Percentiles rank a stretch among this genome's conserved stretches.
phyloP scores from a whole-genome alignment of 2,888 invertebrate genomes.

The Mimachlamys varia region DNA sequence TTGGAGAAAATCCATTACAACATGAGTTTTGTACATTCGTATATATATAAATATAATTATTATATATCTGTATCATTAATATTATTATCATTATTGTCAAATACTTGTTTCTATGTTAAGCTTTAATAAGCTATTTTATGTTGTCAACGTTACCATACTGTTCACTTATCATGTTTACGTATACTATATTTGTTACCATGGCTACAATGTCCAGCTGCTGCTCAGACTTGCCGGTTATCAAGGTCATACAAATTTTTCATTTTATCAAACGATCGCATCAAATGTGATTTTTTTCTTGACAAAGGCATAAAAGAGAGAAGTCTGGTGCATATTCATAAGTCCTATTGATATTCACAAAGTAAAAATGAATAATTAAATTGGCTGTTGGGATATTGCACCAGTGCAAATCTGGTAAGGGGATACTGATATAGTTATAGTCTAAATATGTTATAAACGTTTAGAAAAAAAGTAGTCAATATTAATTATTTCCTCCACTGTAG shows the following conservation, averaged over 20 bases:
- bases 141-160: not conserved
- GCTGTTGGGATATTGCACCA: not conserved
- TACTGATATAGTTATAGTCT: not conserved
- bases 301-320: slow-evolving; percentile 3
- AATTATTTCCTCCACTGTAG: not conserved
- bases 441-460: slow-evolving; percentile 12
- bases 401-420: not conserved
- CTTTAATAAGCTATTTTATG: slow-evolving; percentile 23
- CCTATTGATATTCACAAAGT: not conserved
- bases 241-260: slow-evolving; percentile 42
- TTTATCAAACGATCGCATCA: not conserved
- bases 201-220: slow-evolving; percentile 51
- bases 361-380: not conserved
- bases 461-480: not conserved
- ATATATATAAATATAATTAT: not conserved
- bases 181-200: slow-evolving; percentile 35
- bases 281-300: slow-evolving; percentile 36
- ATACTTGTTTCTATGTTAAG: slow-evolving; percentile 2
- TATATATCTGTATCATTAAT: not conserved
- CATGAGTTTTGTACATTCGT: slow-evolving; percentile 23
- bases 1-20: not conserved
- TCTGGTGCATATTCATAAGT: slow-evolving; percentile 26
- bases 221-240: slow-evolving; percentile 53
- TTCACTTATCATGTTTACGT: not conserved
- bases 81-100: slow-evolving; percentile 28